Evolutionary conservation across 2,888 invertebrate genomes (phyloP).

Genomic region (Chelonus formosanus): DNA sequence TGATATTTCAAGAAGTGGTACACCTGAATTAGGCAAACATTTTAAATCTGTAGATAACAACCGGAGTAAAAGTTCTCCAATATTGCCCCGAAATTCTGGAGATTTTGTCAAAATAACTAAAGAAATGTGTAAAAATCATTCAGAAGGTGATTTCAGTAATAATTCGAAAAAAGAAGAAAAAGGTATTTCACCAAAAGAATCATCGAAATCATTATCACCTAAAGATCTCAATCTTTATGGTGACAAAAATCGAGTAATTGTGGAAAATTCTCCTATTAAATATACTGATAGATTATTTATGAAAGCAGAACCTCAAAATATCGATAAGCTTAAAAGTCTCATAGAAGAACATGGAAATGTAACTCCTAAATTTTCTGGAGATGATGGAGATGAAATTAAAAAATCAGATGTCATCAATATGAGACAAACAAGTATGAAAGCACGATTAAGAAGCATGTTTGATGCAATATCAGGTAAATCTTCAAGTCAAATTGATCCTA

Average conservation of each 20-base stretch:
- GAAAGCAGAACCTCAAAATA: slow-evolving; percentile 57
- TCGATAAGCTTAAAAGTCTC: slow-evolving; percentile 54
- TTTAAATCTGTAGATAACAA: slow-evolving; percentile 54
- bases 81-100: slow-evolving; percentile 19
- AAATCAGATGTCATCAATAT: slow-evolving; percentile 59
- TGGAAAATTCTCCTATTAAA: slow-evolving; percentile 34
- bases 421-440: slow-evolving; percentile 61
- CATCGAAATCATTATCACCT: slow-evolving; percentile 12
- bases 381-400: slow-evolving; percentile 59
- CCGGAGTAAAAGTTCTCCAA: slow-evolving; percentile 20
- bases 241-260: slow-evolving; percentile 4
- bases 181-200: slow-evolving; percentile 22
- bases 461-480: slow-evolving; percentile 62
- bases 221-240: slow-evolving; percentile 1
- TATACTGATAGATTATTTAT: slow-evolving; percentile 59
- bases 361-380: slow-evolving; percentile 52
- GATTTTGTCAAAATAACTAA: not conserved
- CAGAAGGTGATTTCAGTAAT: not conserved
- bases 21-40: slow-evolving; percentile 59
- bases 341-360: slow-evolving; percentile 56
- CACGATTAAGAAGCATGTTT: slow-evolving; percentile 61
- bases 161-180: not conserved
- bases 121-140: not conserved
- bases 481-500: slow-evolving; percentile 57
- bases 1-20: slow-evolving; percentile 53